phyloP scores from a whole-genome alignment of 2,888 invertebrate genomes.

The Uloborus plumipes region DNA sequence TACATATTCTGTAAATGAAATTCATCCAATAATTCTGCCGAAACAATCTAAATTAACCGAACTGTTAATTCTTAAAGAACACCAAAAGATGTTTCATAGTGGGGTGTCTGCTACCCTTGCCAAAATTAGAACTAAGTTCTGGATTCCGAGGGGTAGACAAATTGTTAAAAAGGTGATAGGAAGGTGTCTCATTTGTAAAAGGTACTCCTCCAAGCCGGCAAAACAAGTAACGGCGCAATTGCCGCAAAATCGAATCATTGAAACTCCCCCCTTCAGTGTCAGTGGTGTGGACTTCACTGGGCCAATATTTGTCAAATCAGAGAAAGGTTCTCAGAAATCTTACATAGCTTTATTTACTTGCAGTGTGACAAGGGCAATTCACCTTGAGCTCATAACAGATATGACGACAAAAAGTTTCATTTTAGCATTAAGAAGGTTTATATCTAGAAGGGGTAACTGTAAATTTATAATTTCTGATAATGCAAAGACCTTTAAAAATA shows the following conservation, averaged over 20 bases:
- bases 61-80: neutral
- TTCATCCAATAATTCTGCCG: neutral
- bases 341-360: conserved; percentile 3
- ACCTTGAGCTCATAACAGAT: neutral
- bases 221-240: neutral
- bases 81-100: neutral
- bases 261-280: neutral
- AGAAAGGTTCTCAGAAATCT: neutral
- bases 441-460: neutral
- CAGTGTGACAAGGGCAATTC: neutral
- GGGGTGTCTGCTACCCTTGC: conserved; percentile 2
- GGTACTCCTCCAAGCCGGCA: neutral
- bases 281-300: neutral
- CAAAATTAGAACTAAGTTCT: neutral
- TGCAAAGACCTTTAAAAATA: neutral
- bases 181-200: neutral
- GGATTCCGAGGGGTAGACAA: conserved; percentile 2
- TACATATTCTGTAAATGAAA: neutral
- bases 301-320: neutral
- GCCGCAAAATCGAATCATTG: neutral
- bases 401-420: neutral
- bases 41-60: neutral
- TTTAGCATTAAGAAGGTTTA: neutral
- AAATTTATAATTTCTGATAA: neutral
- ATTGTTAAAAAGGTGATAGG: neutral